Evolutionary conservation across 35 echinoderm and acorn worm species (phyloP).

Genomic region (Diadema setosum): DNA sequence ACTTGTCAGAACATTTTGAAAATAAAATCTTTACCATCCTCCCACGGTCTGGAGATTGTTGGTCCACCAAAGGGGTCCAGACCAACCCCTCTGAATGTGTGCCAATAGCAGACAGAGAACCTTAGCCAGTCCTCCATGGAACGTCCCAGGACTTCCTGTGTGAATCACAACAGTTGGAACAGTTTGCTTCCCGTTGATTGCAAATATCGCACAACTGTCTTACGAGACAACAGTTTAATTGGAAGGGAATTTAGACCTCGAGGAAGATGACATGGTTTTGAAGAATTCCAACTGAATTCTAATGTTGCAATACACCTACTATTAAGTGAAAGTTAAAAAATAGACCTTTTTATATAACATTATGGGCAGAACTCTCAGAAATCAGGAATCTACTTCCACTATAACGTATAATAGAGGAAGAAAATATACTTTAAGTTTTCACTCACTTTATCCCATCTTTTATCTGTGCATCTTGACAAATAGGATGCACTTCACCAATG

Average conservation of each 20-base stretch:
- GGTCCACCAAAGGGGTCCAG: conserved; percentile 84
- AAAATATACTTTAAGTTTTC: no score
- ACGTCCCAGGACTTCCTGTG: conserved; percentile 62
- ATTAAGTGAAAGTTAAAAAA: not conserved
- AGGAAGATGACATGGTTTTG: not conserved
- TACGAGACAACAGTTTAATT: not conserved
- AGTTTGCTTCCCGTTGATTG: not conserved
- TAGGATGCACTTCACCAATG: not conserved
- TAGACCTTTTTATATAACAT: not conserved
- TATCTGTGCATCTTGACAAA: not conserved
- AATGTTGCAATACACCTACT: not conserved
- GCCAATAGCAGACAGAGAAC: conserved; percentile 92
- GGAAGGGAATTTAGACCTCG: not conserved
- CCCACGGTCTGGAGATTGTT: conserved; percentile 89
- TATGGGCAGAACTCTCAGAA: no score
- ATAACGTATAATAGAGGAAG: no score
- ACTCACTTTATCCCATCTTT: no score
- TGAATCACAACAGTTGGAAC: not conserved
- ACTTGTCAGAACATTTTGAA: no score
- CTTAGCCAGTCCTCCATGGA: conserved; percentile 90
- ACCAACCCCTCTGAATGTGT: conserved; percentile 85
- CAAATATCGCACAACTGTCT: not conserved
- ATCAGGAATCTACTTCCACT: no score
- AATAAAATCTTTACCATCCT: conserved; percentile 85
- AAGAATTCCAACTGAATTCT: not conserved